Conservation (phyloP, 1,140 invertebrate species). For the Carposina sasakii region DNA sequence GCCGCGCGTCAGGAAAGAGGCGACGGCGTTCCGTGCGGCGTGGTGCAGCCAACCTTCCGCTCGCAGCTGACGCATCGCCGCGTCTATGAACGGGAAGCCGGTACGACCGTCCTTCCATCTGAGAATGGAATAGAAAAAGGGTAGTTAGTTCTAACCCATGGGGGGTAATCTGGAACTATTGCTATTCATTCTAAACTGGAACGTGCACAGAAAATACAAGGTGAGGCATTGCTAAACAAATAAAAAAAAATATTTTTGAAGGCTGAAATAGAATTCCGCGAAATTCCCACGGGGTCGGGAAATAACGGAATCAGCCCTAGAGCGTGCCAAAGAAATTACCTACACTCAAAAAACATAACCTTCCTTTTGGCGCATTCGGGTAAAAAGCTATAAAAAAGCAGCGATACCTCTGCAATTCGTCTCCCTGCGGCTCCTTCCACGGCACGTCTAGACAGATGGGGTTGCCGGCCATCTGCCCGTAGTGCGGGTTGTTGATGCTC, state of each 20-base stretch:
- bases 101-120: slow-evolving; percentile 80
- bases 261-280: too few species aligned
- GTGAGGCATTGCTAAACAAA: too few species aligned
- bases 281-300: too few species aligned
- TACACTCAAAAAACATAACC: too few species aligned
- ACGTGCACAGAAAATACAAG: too few species aligned
- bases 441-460: slow-evolving; percentile 83
- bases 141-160: background rate
- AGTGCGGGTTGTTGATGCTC: slow-evolving; percentile 78
- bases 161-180: too few species aligned
- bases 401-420: slow-evolving; percentile 72
- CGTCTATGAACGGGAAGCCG: slow-evolving; percentile 85
- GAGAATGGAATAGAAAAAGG: slow-evolving; percentile 7
- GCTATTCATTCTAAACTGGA: too few species aligned
- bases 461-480: slow-evolving; percentile 81
- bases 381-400: too few species aligned
- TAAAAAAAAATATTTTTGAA: too few species aligned
- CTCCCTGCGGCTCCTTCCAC: slow-evolving; percentile 74
- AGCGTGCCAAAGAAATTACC: too few species aligned
- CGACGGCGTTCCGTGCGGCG: slow-evolving; percentile 79
- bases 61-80: slow-evolving; percentile 79
- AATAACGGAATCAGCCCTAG: too few species aligned
- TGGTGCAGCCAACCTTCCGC: slow-evolving; percentile 83
- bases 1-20: slow-evolving; percentile 82
- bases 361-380: too few species aligned